Evolutionary conservation across 2,113 vertebrate species (phyloP), one percentile per base, ranked within the genome.

Genomic region (Cyphomyrus plagiostoma): DNA sequence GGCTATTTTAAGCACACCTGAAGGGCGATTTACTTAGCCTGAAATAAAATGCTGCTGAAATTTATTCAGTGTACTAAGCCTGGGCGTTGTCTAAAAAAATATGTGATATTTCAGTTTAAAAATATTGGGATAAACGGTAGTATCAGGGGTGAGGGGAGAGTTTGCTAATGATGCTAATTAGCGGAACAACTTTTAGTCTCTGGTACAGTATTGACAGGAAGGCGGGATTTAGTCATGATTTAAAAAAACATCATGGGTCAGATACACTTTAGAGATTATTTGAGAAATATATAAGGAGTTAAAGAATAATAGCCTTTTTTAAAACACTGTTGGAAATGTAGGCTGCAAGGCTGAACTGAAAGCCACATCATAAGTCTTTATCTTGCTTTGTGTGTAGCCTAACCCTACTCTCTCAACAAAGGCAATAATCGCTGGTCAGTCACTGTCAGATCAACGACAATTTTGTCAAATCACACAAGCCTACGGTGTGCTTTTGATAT

Each of bases 1-100:
- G 93, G 95, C 96, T 97, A 97, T 97, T 96, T 94, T 96, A 93
- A 95, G 94, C 93, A 93, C 93, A 93, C 93, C 93, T 95, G 93
- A 93, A 94, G 92, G 95, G 95, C 96, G 92, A 92, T 70, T 35
- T 70, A 30, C 62, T 30, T 70, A 70, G 26, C 62, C 62, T 70
- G 62, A 70, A 30, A 70, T 70, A 70, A 70, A 70, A 70, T 70
- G n/a, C n/a, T 4, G 58, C 58, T 66, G 70, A 77, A 77, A 77
- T 39, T 17, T 3, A 39, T 80, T 80, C 9, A 42, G 15, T 42
- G 30, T 7, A 19, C 17, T 80, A 42, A 39, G 35, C 74, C 74
- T 80, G 35, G 62, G 62, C 62, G 30, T 3, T 70, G n/a, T 70
- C 62, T 70, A 30, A 66, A 26, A 66, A 66, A 26, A 10, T 26